phyloP scores from a whole-genome alignment of 2,113 vertebrate genomes.

The Strix uralensis region DNA sequence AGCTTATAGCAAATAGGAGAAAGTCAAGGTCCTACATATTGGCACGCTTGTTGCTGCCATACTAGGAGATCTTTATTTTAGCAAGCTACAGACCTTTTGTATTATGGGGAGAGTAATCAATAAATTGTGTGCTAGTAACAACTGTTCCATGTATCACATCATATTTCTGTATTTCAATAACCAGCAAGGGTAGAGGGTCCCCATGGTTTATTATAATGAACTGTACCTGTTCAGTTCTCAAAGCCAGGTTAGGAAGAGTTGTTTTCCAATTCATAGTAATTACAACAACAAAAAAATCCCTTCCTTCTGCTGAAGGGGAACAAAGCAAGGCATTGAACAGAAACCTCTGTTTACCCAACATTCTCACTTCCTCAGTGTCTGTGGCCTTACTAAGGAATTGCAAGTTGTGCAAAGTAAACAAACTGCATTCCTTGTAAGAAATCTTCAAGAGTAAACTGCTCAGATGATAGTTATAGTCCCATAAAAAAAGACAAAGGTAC shows the following conservation, averaged over 20 bases:
- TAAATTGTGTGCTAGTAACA: conserved; percentile 2
- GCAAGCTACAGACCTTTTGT: background rate
- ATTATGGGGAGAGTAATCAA: background rate
- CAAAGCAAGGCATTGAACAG: conserved; percentile 16
- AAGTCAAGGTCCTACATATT: background rate
- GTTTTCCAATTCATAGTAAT: conserved; percentile 2
- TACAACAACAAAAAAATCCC: background rate
- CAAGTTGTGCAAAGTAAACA: background rate
- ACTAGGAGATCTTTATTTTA: background rate
- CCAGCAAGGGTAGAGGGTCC: background rate
- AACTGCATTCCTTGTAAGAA: background rate
- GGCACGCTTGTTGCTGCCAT: background rate
- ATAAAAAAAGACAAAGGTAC: background rate
- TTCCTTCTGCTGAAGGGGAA: background rate
- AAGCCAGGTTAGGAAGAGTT: background rate
- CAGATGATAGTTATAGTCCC: background rate
- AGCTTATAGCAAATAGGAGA: background rate
- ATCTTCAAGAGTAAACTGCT: background rate
- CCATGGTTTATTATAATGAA: background rate
- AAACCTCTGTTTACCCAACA: background rate
- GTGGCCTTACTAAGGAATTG: background rate
- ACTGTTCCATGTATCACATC: conserved; percentile 13
- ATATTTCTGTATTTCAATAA: conserved; percentile 44
- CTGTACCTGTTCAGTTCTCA: conserved; percentile 11
- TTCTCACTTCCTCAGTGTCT: background rate